These are phyloP conservation scores for Hippoglossus stenolepis DNA, from an alignment of 2,113 vertebrate genomes.

Conservation along the genomic window DNA sequence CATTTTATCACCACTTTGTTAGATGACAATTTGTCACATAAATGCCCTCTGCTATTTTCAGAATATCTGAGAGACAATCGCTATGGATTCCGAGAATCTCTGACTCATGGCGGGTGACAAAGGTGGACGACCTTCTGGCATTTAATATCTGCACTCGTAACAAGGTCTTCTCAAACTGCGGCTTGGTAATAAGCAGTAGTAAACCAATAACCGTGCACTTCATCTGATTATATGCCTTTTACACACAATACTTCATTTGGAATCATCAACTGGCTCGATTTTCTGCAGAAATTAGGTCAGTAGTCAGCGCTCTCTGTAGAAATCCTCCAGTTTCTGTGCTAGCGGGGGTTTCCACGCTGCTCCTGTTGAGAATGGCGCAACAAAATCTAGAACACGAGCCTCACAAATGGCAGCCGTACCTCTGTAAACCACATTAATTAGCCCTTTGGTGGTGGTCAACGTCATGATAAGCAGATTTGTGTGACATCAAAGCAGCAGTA, in stretches of 20 bases:
- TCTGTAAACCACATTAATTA: not conserved
- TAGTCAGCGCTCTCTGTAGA: not conserved
- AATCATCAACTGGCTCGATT: slow-evolving; percentile 5
- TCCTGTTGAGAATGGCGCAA: not conserved
- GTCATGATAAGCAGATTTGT: slow-evolving; percentile 9
- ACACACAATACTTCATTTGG: not conserved
- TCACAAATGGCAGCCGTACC: not conserved
- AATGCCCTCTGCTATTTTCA: slow-evolving; percentile 41
- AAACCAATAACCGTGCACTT: slow-evolving; percentile 8
- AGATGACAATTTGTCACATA: slow-evolving; percentile 43
- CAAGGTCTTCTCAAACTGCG: slow-evolving; percentile 20
- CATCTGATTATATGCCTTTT: not conserved
- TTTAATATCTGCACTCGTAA: slow-evolving; percentile 44
- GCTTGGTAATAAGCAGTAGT: not conserved
- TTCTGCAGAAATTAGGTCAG: slow-evolving; percentile 18
- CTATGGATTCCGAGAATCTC: slow-evolving; percentile 32
- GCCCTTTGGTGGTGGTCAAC: slow-evolving; percentile 1
- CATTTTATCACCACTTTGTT: slow-evolving; percentile 34
- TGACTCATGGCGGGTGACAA: slow-evolving; percentile 13
- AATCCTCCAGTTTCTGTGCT: not conserved
- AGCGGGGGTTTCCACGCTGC: not conserved
- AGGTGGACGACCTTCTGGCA: slow-evolving; percentile 42
- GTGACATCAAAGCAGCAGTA: slow-evolving; percentile 23
- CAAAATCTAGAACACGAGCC: slow-evolving; percentile 3
- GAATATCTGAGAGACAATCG: slow-evolving; percentile 50